Conservation (phyloP, 23 tunicate genomes). For the Ciona savignyi region DNA sequence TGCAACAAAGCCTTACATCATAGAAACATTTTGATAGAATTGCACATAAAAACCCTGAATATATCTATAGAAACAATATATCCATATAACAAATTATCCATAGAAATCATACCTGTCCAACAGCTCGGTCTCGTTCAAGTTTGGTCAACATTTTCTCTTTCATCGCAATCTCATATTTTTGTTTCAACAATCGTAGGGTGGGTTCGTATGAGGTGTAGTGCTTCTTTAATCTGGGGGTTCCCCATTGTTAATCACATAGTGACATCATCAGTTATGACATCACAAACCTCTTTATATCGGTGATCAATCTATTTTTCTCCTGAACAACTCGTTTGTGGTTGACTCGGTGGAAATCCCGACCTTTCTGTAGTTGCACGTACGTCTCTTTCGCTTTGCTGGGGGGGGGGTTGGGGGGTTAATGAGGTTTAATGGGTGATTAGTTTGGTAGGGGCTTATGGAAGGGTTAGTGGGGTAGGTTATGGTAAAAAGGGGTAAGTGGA, state of each 20-base stretch:
- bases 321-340: conserved; percentile 92
- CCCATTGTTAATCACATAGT: background rate
- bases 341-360: conserved; percentile 87
- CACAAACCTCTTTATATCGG: conserved; percentile 79
- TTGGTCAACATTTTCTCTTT: conserved; percentile 92
- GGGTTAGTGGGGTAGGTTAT: background rate
- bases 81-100: too few species aligned
- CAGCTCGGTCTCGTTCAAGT: conserved; percentile 85
- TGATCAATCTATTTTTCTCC: conserved; percentile 85
- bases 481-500: background rate
- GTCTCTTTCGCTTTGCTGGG: conserved; percentile 61
- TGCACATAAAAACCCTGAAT: too few species aligned
- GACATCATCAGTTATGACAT: background rate
- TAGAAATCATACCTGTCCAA: conserved; percentile 92
- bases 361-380: conserved; percentile 78
- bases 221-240: conserved; percentile 53
- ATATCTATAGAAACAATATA: too few species aligned
- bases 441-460: background rate
- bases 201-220: conserved; percentile 89
- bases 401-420: too few species aligned
- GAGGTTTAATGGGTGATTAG: too few species aligned
- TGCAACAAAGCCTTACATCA: too few species aligned
- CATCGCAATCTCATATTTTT: conserved; percentile 82
- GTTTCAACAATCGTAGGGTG: conserved; percentile 64
- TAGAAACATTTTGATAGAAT: too few species aligned